Evolutionary conservation across 2,797 vertebrate species (phyloP), one percentile per base, ranked within the genome.

Genomic region (Oreortyx pictus): DNA sequence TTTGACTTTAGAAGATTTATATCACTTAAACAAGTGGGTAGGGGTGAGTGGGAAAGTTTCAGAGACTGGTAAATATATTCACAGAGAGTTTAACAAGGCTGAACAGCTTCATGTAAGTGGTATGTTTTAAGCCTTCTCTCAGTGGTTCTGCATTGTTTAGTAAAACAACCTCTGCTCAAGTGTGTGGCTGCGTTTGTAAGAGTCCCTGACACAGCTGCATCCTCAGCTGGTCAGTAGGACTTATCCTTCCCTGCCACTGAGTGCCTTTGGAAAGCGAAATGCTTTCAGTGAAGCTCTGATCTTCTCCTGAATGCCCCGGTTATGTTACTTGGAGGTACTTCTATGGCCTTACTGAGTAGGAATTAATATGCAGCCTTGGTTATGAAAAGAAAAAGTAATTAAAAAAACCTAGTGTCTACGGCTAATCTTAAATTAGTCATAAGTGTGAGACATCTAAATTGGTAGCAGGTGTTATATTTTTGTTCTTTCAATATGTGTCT

Each of bases 131-230:
- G n/a, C 7, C 7, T 44, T 33, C 15, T 54, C 31, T 60, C 24
- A 31, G 19, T 52, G 50, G 15, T 57, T 66, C 18, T 43, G 5
- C 14, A 7, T n/a, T 44, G 50, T 23, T n/a, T 52, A 25, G 20
- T 54, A 75, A 33, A 73, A 60, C 24, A 43, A 33, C 7, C 7
- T 29, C 24, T 27, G n/a, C 12, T 20, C 6, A 24, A 17, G 27
- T 37, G 7, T 20, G 10, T 56, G 56, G 25, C 7, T 54, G 11
- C 20, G 7, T 39, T 25, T 35, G 20, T 61, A 61, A 19, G 11
- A 57, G 20, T 46, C 29, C 19, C 23, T 5, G 3, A 44, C 33
- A 9, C 1, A 11, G 31, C 44, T 50, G 15, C 0, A 1, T 41
- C 29, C 9, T 67, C 70, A 57, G 0, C 22, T 67, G 37, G 2